phyloP scores from a whole-genome alignment of 2,888 invertebrate genomes.

The Myopa testacea region DNA sequence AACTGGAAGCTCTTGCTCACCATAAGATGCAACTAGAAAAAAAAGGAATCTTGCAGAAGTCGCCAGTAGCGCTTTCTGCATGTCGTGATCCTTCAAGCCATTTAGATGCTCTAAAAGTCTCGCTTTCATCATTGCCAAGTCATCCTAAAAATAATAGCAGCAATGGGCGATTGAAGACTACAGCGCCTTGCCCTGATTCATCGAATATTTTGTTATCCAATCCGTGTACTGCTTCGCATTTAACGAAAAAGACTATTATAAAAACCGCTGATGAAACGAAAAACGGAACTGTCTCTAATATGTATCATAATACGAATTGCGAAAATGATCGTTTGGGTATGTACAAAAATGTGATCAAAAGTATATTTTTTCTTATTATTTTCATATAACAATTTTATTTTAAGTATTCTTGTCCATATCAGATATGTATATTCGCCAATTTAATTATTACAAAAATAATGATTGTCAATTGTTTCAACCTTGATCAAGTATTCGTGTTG shows the following conservation, averaged over 20 bases:
- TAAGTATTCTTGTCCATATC: too few species aligned
- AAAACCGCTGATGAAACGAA: not conserved
- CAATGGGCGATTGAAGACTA: not conserved
- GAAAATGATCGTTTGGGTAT: conserved; percentile 22
- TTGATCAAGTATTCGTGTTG: too few species aligned
- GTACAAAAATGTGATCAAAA: not conserved
- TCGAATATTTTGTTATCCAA: conserved; percentile 27
- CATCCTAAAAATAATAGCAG: conserved; percentile 12
- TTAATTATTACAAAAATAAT: too few species aligned
- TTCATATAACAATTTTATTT: not conserved
- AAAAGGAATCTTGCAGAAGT: conserved; percentile 55
- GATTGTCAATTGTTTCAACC: too few species aligned
- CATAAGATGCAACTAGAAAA: conserved; percentile 68
- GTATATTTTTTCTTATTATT: not conserved
- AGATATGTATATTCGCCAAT: too few species aligned
- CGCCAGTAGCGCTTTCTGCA: not conserved
- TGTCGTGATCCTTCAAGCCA: conserved; percentile 17
- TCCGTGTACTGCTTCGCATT: not conserved
- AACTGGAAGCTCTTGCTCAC: conserved; percentile 65
- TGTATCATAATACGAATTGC: conserved; percentile 4
- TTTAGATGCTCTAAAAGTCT: conserved; percentile 52
- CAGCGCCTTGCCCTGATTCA: conserved; percentile 35
- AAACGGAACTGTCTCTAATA: not conserved
- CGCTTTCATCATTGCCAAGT: conserved; percentile 51
- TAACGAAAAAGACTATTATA: not conserved